phyloP scores from a whole-genome alignment of 1,140 invertebrate genomes.

The Chlorops oryzae region DNA sequence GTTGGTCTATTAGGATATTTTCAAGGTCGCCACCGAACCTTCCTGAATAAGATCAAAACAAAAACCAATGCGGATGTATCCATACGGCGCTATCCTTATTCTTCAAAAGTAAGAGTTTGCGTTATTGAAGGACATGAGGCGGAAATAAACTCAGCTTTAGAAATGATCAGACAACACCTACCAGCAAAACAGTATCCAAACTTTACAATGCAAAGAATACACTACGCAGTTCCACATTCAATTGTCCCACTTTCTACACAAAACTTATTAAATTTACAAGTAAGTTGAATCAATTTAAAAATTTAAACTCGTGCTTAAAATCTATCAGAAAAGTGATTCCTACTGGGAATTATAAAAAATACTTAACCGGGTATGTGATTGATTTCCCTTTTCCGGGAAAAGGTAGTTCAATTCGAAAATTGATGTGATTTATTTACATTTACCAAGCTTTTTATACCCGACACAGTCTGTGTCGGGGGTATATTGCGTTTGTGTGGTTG shows the following conservation, averaged over 20 bases:
- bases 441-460: no score
- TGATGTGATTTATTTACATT: no score
- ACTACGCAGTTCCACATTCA: constrained; percentile 53
- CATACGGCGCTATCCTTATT: constrained; percentile 69
- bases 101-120: constrained; percentile 70
- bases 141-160: constrained; percentile 72
- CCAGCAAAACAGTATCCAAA: constrained; percentile 71
- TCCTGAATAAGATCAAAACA: constrained; percentile 72
- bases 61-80: constrained; percentile 71
- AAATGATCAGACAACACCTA: constrained; percentile 77
- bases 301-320: constrained; percentile 14
- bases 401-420: no score
- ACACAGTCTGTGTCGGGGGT: no score
- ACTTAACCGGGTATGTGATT: no score
- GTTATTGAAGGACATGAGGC: constrained; percentile 69
- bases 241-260: constrained; percentile 41
- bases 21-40: constrained; percentile 78
- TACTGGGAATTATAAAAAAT: no score
- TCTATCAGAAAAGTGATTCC: no score
- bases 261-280: constrained; percentile 38
- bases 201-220: constrained; percentile 71
- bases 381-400: no score
- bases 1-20: constrained; percentile 74
- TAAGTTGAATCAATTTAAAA: constrained; percentile 20
- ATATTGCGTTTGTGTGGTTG: no score